phyloP scores from a whole-genome alignment of 2,797 vertebrate genomes.

The Falco berigora region DNA sequence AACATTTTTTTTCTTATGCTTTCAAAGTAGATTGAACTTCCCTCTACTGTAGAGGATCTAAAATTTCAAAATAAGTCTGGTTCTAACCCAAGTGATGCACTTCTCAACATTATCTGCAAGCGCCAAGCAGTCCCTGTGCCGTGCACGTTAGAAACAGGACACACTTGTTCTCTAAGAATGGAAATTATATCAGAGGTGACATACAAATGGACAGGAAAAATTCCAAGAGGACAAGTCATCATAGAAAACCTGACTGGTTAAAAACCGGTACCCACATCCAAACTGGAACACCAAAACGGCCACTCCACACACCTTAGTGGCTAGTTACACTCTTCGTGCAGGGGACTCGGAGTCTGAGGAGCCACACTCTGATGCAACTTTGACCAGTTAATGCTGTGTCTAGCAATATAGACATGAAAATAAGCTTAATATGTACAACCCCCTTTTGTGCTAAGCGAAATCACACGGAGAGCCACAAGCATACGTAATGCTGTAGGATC shows the following conservation, averaged over 20 bases:
- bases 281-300: not conserved
- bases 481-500: not conserved
- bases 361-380: not conserved
- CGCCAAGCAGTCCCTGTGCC: not conserved
- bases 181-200: not conserved
- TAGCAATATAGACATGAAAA: not conserved
- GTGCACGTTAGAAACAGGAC: not conserved
- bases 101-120: not conserved
- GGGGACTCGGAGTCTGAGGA: not conserved
- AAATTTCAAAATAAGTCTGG: not conserved
- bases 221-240: not conserved
- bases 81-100: not conserved
- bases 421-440: not conserved
- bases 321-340: fast-evolving
- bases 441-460: not conserved
- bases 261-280: not conserved
- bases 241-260: not conserved
- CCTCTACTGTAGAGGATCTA: not conserved
- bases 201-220: not conserved
- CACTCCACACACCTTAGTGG: not conserved
- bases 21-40: not conserved
- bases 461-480: not conserved
- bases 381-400: not conserved
- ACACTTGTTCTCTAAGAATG: not conserved
- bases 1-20: not conserved